Evolutionary conservation across 1,140 invertebrate genomes (phyloP), one percentile per base, ranked within the genome.

Genomic region (Stegodyphus mimosarum): DNA sequence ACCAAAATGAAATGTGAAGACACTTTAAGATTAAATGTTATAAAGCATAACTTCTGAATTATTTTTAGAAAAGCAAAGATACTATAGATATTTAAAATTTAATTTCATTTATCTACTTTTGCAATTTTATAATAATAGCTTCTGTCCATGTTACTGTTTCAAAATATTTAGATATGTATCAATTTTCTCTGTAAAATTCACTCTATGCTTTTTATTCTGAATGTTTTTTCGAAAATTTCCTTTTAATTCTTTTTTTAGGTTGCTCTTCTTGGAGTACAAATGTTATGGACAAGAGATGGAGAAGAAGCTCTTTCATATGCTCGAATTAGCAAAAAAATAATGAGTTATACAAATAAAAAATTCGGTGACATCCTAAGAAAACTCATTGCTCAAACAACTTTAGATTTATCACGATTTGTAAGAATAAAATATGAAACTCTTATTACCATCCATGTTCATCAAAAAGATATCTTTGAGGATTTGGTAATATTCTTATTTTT

Each of bases 361-460:
- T 99, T 99, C 91, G 91, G 98, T 10, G 96, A 98, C 90, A 92
- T 99, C 9, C 91, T 99, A 0, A 98, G 98, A 89, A 96, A 95
- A 0, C 92, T 99, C 0, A 99, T 99, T 88, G 96, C 98, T 90
- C 96, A 98, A 91, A 99, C 97, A 0, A 99, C 97, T 0, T 92
- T 95, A 83, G 97, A 99, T 91, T 92, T 99, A 2, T 94, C 94
- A 0, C 97, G 96, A 90, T 95, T 98, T 66, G 96, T 98, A 89
- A 92, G 97, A 76, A 97, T 94, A 0, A 99, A 99, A 90, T 99
- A 96, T 88, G 98, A 99, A 91, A 99, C 98, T 0, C 91, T 99
- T 0, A 98, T 99, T 88, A 99, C 97, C 0, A 98, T 99, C 87
- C 97, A 99, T 89, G 97, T 99, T 0, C 97, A 99, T 92, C 98